Percentiles rank a stretch among this genome's conserved stretches.
Evolutionary conservation across 2,888 invertebrate species (phyloP).

Genomic region (Apodemia hepburni): DNA sequence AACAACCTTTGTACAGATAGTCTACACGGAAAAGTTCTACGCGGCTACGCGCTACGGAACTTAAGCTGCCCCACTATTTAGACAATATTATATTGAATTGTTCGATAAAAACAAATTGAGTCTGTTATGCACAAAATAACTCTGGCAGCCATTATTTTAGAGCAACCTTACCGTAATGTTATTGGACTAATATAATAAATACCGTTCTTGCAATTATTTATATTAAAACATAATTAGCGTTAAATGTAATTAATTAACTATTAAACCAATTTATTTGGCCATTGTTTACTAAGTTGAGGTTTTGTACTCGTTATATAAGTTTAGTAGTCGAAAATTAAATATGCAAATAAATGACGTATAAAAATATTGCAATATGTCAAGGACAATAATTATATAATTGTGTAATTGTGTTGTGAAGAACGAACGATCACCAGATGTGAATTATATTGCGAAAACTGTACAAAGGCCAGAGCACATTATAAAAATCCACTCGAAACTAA

Average conservation of each 20-base stretch:
- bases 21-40: background rate
- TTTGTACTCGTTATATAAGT: background rate
- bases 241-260: background rate
- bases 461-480: constrained; percentile 10
- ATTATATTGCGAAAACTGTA: constrained; percentile 9
- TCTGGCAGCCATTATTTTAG: background rate
- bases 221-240: background rate
- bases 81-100: background rate
- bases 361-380: constrained; percentile 23
- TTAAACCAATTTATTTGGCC: background rate
- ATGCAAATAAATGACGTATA: constrained; percentile 16
- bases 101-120: background rate
- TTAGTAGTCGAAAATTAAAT: constrained; percentile 14
- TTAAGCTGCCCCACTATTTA: background rate
- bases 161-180: background rate
- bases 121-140: background rate
- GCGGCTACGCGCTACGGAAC: background rate
- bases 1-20: too few relatives aligned
- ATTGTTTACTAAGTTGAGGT: background rate
- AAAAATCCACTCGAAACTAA: constrained; percentile 1
- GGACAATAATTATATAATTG: constrained; percentile 17
- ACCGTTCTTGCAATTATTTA: background rate
- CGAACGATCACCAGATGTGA: constrained; percentile 13
- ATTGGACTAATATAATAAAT: background rate
- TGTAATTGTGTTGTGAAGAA: constrained; percentile 13